Percentiles rank a stretch among this genome's conserved stretches.
These are phyloP conservation scores for Catocala fraxini DNA, from an alignment of 2,888 invertebrate species.

Conservation along the genomic window DNA sequence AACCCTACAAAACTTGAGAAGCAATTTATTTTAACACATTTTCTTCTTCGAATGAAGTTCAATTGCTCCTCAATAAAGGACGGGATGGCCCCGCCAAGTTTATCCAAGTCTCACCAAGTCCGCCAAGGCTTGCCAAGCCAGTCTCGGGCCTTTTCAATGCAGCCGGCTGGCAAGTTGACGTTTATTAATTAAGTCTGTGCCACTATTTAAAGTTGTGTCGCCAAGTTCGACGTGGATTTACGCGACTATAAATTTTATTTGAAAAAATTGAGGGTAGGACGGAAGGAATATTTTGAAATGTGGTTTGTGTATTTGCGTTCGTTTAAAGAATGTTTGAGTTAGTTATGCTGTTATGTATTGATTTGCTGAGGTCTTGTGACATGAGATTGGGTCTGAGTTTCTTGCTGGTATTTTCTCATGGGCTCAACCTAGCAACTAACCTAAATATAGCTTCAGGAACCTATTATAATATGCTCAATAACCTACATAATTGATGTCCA, in stretches of 20 bases:
- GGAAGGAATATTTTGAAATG: conserved; percentile 15
- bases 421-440: no score
- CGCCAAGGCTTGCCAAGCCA: conserved; percentile 15
- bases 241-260: conserved; percentile 46
- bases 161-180: conserved; percentile 41
- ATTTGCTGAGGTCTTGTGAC: no score
- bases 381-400: no score
- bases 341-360: no score
- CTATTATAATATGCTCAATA: no score
- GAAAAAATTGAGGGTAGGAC: conserved; percentile 31
- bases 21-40: conserved; percentile 24
- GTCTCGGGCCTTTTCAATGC: conserved; percentile 24
- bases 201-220: conserved; percentile 49
- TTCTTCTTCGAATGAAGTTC: conserved; percentile 33
- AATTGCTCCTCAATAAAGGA: conserved; percentile 34
- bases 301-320: conserved; percentile 1
- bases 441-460: no score
- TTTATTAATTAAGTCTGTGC: conserved; percentile 51
- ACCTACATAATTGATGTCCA: no score
- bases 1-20: no score
- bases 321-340: no score
- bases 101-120: not conserved
- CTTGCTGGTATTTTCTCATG: no score
- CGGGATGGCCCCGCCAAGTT: conserved; percentile 18
- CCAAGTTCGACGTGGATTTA: conserved; percentile 49